These are phyloP conservation scores for Antechinus stuartii DNA, from an alignment of 2,113 vertebrate species.

Conservation along the genomic window DNA sequence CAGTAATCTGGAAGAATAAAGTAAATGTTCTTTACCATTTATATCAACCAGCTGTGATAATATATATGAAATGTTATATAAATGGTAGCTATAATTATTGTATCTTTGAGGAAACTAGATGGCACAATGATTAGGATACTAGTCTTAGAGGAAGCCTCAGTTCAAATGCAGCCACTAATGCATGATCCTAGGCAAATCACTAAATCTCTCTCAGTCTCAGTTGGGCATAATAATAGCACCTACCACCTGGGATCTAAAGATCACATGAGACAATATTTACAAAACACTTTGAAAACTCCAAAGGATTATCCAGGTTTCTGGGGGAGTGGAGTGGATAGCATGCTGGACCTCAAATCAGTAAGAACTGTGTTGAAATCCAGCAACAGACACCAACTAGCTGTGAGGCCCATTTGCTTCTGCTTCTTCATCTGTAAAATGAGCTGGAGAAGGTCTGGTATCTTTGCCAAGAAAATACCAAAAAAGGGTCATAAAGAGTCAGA, in stretches of 20 bases:
- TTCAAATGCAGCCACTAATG: neutral
- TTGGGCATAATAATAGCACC: neutral
- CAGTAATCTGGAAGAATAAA: neutral
- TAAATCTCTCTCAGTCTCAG: neutral
- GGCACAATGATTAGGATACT: neutral
- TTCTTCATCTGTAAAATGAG: neutral
- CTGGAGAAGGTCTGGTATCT: neutral
- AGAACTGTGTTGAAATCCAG: neutral
- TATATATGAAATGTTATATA: neutral
- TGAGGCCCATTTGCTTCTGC: neutral
- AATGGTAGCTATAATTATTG: neutral
- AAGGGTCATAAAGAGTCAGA: neutral
- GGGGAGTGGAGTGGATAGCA: neutral
- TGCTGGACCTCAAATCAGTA: neutral
- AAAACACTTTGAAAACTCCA: neutral
- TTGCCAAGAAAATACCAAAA: neutral
- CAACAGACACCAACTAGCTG: neutral
- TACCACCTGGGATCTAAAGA: neutral
- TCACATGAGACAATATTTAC: neutral
- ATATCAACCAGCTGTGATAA: neutral
- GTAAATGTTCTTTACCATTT: neutral
- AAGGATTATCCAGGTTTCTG: neutral
- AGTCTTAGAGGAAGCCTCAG: neutral
- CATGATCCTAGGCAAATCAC: neutral
- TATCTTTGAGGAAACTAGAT: neutral